These are phyloP conservation scores for Myotis daubentonii DNA, from an alignment of 2,797 vertebrate species.

Conservation along the genomic window DNA sequence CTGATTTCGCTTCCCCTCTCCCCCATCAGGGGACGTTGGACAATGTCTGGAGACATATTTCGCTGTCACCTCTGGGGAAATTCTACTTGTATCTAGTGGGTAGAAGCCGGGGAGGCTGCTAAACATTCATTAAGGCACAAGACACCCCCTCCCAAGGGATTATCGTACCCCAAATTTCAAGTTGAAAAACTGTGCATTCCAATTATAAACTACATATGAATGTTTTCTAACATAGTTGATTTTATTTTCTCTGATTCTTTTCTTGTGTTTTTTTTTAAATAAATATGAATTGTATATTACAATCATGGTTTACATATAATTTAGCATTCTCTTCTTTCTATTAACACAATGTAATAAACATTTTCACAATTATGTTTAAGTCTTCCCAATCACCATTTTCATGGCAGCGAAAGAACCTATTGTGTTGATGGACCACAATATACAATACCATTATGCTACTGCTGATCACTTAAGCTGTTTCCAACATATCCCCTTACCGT, in stretches of 20 bases:
- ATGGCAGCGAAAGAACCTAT: not conserved
- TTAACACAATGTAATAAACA: constrained; percentile 16
- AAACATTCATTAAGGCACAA: not conserved
- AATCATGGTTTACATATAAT: not conserved
- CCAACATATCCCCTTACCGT: not conserved
- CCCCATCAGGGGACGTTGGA: not conserved
- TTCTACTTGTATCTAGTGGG: not conserved
- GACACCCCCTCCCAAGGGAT: not conserved
- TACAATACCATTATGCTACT: not conserved
- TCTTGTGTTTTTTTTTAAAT: constrained; percentile 28
- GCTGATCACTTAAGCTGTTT: not conserved
- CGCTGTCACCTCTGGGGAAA: not conserved
- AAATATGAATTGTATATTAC: not conserved
- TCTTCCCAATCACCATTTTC: constrained; percentile 41
- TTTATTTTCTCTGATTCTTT: constrained; percentile 5
- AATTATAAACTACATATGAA: not conserved
- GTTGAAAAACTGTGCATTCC: not conserved
- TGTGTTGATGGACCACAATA: not conserved
- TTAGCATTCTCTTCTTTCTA: not conserved
- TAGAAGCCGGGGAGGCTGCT: not conserved
- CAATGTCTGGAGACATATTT: not conserved
- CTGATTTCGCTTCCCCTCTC: not conserved
- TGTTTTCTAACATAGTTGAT: not conserved
- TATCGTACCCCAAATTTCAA: not conserved
- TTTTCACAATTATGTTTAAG: not conserved